phyloP scores from a whole-genome alignment of 2,113 vertebrate genomes.

The Suncus etruscus region DNA sequence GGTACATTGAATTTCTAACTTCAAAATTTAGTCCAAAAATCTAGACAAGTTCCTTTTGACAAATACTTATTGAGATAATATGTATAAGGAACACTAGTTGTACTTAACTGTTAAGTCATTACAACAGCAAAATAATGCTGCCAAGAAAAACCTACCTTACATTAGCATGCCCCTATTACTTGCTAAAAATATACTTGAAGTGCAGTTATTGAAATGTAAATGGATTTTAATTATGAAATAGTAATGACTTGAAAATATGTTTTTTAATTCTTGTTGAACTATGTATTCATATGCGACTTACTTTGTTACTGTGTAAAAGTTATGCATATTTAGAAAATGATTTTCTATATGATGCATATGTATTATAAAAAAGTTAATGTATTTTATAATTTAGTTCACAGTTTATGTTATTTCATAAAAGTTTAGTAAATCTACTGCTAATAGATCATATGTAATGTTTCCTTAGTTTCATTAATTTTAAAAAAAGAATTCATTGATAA shows the following conservation, averaged over 20 bases:
- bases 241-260: background rate
- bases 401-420: background rate
- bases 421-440: background rate
- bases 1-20: constrained; percentile 45
- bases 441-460: background rate
- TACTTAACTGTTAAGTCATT: constrained; percentile 45
- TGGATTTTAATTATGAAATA: background rate
- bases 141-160: constrained; percentile 25
- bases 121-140: background rate
- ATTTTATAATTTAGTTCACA: background rate
- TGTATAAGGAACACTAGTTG: background rate
- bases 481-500: background rate
- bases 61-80: constrained; percentile 20
- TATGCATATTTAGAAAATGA: background rate
- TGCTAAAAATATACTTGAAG: constrained; percentile 18
- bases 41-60: background rate
- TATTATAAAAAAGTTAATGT: background rate
- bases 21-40: background rate
- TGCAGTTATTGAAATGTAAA: constrained; percentile 21
- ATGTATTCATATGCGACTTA: constrained; percentile 24
- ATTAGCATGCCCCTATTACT: background rate
- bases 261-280: constrained; percentile 15
- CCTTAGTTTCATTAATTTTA: background rate
- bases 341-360: background rate
- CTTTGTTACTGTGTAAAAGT: background rate